Percentiles rank a stretch among this genome's conserved stretches.
phyloP scores from a whole-genome alignment of 2,888 invertebrate genomes.

The Noctua janthina region DNA sequence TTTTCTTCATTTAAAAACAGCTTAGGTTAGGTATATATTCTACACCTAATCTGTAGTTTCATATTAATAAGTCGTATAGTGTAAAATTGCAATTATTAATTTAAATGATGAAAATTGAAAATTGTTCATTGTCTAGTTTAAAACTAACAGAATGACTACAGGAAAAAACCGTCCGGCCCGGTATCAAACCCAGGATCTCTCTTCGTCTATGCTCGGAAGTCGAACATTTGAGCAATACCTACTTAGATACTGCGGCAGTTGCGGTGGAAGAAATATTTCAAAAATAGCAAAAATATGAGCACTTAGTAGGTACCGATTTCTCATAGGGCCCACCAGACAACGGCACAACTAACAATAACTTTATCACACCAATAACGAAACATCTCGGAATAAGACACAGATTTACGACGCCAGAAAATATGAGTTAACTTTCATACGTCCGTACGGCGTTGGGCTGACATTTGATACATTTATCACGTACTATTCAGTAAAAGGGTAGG shows the following conservation, averaged over 20 bases:
- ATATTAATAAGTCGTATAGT: not conserved
- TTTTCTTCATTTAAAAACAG: not conserved
- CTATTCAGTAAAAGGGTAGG: conserved; percentile 62
- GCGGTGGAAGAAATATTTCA: not conserved
- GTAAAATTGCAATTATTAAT: not conserved
- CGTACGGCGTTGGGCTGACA: conserved; percentile 38
- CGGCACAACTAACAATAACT: conserved; percentile 14
- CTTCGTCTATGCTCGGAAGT: not conserved
- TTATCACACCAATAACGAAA: conserved; percentile 34
- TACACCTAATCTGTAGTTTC: not conserved
- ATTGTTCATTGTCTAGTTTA: not conserved
- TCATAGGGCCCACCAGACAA: not conserved
- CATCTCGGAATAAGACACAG: conserved; percentile 34
- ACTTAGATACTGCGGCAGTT: not conserved
- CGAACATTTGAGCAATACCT: not conserved
- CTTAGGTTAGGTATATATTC: not conserved
- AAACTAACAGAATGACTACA: not conserved
- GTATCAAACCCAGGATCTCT: not conserved
- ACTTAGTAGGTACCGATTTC: not conserved
- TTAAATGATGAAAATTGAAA: not conserved
- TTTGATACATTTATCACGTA: conserved; percentile 67
- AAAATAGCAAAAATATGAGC: not conserved
- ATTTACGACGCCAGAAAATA: conserved; percentile 54
- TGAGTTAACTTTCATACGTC: conserved; percentile 54
- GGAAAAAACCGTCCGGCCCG: not conserved